Percentiles rank a stretch among this genome's conserved stretches.
Evolutionary conservation across 1,140 invertebrate genomes (phyloP).

Genomic region (Monochamus saltuarius): DNA sequence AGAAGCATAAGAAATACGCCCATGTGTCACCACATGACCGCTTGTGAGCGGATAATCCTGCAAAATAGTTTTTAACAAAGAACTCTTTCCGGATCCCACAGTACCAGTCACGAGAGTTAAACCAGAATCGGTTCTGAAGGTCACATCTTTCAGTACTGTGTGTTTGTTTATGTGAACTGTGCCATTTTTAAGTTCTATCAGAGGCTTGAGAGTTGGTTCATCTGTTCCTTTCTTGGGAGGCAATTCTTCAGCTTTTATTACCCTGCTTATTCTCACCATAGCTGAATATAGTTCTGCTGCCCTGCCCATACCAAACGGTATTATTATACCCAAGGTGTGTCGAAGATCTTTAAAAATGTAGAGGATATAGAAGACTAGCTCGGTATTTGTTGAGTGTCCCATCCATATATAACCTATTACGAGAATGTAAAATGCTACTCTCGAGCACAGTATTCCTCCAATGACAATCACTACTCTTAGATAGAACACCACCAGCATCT

Average conservation of each 20-base stretch:
- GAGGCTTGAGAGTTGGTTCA: conserved; percentile 10
- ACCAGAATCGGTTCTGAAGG: conserved; percentile 63
- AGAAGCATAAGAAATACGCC: conserved; percentile 74
- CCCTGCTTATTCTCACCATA: conserved; percentile 31
- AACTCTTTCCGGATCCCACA: conserved; percentile 81
- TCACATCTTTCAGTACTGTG: conserved; percentile 56
- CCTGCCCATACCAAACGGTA: conserved; percentile 65
- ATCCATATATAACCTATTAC: conserved; percentile 73
- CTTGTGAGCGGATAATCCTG: conserved; percentile 65
- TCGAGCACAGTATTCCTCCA: conserved; percentile 64
- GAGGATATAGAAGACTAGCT: conserved; percentile 74
- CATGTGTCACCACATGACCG: conserved; percentile 64
- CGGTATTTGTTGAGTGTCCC: conserved; percentile 67
- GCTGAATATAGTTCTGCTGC: conserved; percentile 54
- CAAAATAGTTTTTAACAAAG: conserved; percentile 69
- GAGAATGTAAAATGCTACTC: conserved; percentile 52
- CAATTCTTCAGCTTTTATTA: conserved; percentile 35
- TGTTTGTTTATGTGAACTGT: conserved; percentile 37
- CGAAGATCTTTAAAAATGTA: conserved; percentile 73
- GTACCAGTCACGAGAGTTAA: conserved; percentile 73
- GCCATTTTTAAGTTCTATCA: conserved; percentile 32
- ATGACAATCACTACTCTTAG: conserved; percentile 28
- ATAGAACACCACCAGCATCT: conserved; percentile 29
- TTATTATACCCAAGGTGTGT: conserved; percentile 70
- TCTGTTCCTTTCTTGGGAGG: conserved; percentile 19